phyloP scores from a whole-genome alignment of 2,888 invertebrate genomes.

The Hypena proboscidalis region DNA sequence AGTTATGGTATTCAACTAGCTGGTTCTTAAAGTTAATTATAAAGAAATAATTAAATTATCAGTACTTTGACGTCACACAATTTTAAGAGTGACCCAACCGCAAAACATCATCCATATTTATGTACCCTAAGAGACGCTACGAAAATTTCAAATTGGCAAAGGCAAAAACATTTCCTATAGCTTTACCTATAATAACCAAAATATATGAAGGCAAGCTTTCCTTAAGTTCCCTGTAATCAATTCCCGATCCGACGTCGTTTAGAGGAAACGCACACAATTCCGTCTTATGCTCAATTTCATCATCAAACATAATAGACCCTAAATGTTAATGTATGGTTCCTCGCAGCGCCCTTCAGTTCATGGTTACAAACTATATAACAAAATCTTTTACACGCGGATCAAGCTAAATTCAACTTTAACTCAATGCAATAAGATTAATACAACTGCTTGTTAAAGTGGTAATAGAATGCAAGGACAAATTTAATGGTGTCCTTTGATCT shows the following conservation, averaged over 20 bases:
- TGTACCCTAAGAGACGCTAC: no score
- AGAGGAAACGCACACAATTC: conserved; percentile 26
- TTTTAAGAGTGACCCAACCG: no score
- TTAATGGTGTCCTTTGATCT: conserved; percentile 6
- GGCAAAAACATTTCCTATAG: no score
- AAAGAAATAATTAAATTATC: no score
- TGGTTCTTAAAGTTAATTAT: no score
- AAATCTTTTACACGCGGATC: neutral
- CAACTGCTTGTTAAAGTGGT: conserved; percentile 14
- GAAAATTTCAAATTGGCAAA: neutral
- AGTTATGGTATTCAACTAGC: no score
- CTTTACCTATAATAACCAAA: neutral
- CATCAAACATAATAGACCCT: conserved; percentile 44
- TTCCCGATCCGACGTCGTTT: conserved; percentile 7
- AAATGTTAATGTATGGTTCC: conserved; percentile 46
- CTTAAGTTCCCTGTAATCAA: conserved; percentile 1
- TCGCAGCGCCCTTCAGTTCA: conserved; percentile 43
- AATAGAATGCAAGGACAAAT: conserved; percentile 20
- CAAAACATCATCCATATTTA: no score
- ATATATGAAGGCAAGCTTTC: neutral
- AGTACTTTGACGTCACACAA: no score
- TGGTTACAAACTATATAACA: conserved; percentile 36
- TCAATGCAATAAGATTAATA: neutral
- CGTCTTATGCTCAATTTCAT: conserved; percentile 36
- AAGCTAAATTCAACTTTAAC: conserved; percentile 18